Evolutionary conservation across 2,797 vertebrate genomes (phyloP).

Genomic region (Pagetopsis macropterus): DNA sequence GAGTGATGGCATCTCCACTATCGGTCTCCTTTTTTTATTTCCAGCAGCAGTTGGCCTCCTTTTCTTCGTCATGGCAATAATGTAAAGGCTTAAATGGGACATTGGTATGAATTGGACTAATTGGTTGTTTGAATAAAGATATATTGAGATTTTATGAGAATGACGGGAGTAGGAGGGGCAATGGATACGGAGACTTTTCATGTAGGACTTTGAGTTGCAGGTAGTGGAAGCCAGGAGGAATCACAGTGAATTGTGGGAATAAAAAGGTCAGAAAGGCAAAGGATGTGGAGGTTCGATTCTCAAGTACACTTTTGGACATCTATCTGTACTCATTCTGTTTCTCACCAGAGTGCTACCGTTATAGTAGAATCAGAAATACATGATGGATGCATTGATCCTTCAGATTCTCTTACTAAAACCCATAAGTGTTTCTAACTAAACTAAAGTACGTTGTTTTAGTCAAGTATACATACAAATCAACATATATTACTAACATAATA

Average conservation of each 20-base stretch:
- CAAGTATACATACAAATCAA: neutral
- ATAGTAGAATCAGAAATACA: neutral
- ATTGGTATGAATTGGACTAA: constrained; percentile 23
- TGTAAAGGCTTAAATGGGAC: constrained; percentile 25
- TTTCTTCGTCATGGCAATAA: constrained; percentile 21
- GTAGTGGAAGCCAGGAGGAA: constrained; percentile 3
- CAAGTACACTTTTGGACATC: neutral
- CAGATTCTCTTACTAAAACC: constrained; percentile 6
- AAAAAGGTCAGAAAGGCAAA: constrained; percentile 7
- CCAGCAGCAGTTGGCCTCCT: constrained; percentile 31
- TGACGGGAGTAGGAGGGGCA: neutral
- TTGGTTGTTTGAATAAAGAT: constrained; percentile 2
- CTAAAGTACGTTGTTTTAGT: neutral
- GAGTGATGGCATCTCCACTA: constrained; percentile 36
- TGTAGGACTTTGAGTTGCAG: constrained; percentile 14
- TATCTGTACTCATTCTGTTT: constrained; percentile 9
- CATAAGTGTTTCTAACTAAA: neutral
- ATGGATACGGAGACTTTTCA: neutral
- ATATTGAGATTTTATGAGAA: neutral
- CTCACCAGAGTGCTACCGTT: neutral
- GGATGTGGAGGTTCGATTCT: constrained; percentile 6
- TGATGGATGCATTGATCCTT: constrained; percentile 7
- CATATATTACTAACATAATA: neutral
- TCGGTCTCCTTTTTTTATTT: constrained; percentile 6
- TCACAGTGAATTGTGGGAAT: constrained; percentile 12